Conservation (phyloP, 1,140 invertebrate species). For the Neuroterus valhalla region DNA sequence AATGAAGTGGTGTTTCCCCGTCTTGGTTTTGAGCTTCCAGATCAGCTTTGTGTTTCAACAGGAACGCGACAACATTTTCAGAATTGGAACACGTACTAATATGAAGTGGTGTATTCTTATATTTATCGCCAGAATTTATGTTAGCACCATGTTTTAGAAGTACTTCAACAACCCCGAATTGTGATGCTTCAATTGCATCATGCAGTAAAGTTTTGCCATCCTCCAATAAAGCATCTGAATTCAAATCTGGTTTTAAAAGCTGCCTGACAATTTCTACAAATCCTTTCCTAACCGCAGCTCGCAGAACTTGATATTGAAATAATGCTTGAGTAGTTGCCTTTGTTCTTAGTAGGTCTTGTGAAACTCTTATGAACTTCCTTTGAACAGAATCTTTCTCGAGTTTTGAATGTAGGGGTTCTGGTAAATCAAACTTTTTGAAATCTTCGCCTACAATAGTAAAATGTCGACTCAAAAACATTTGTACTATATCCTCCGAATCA, state of each 20-base stretch:
- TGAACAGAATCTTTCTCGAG: not conserved
- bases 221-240: not conserved
- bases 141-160: slow-evolving; percentile 41
- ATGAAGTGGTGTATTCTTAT: slow-evolving; percentile 35
- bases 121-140: slow-evolving; percentile 36
- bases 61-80: slow-evolving; percentile 6
- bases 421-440: not conserved
- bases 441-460: not conserved
- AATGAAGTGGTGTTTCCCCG: slow-evolving; percentile 34
- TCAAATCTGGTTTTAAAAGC: slow-evolving; percentile 40
- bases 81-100: slow-evolving; percentile 20
- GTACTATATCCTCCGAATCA: not conserved
- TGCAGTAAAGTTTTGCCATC: slow-evolving; percentile 62
- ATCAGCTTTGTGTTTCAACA: slow-evolving; percentile 27
- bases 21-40: slow-evolving; percentile 9
- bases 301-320: slow-evolving; percentile 25
- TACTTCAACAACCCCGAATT: slow-evolving; percentile 3
- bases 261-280: slow-evolving; percentile 32
- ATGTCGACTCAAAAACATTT: not conserved
- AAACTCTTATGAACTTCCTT: not conserved
- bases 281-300: slow-evolving; percentile 32
- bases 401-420: not conserved
- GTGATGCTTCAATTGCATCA: not conserved
- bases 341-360: not conserved
- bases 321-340: not conserved